These are phyloP conservation scores for Spilosoma lubricipeda DNA, from an alignment of 2,888 invertebrate species.

Conservation along the genomic window DNA sequence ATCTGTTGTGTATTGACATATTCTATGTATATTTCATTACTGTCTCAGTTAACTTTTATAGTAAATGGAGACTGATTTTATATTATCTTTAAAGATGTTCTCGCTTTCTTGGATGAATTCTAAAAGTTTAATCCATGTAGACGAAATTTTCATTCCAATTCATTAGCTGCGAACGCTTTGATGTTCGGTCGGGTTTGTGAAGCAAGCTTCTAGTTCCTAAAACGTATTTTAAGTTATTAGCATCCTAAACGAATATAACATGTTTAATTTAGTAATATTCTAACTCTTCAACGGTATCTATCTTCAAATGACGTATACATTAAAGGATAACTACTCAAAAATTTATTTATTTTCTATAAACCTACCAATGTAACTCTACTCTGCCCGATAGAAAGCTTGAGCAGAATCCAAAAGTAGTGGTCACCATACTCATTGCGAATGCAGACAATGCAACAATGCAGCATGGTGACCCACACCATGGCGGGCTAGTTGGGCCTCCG, in stretches of 20 bases:
- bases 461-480: no score
- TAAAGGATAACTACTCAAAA: no score
- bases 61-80: no score
- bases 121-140: conserved; percentile 6
- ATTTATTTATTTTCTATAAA: no score
- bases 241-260: background rate
- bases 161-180: conserved; percentile 10
- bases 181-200: background rate
- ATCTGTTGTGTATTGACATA: background rate
- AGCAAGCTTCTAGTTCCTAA: background rate
- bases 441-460: no score
- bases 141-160: conserved; percentile 9
- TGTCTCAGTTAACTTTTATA: background rate
- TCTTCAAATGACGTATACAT: background rate
- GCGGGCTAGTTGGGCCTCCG: no score
- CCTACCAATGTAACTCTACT: no score
- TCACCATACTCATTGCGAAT: no score
- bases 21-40: background rate
- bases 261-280: background rate
- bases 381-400: no score
- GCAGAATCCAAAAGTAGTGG: no score
- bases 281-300: background rate
- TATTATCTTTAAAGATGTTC: background rate
- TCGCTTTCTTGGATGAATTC: background rate
- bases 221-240: background rate